Evolutionary conservation across 2,113 vertebrate species (phyloP).

Genomic region (Cacatua alba): DNA sequence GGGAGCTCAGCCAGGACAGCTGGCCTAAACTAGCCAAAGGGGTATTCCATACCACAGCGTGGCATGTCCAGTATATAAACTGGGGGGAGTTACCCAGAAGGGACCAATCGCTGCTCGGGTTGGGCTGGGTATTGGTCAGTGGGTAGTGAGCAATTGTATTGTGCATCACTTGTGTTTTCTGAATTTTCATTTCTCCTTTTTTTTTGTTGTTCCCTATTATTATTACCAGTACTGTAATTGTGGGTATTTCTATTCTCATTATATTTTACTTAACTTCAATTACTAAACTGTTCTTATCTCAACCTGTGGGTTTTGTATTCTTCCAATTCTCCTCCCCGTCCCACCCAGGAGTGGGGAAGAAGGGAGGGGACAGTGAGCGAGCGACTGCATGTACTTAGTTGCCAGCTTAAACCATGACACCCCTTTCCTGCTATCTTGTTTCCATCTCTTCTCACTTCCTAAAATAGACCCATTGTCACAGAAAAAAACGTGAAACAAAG

Average conservation of each 20-base stretch:
- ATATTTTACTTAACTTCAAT: neutral
- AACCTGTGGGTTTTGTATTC: neutral
- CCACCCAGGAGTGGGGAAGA: neutral
- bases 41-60: neutral
- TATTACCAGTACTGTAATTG: neutral
- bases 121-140: neutral
- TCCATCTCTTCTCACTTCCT: neutral
- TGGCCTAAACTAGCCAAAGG: neutral
- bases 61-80: neutral
- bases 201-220: neutral
- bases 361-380: neutral
- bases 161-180: neutral
- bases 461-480: neutral
- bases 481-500: neutral
- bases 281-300: neutral
- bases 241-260: neutral
- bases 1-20: neutral
- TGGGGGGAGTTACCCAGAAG: neutral
- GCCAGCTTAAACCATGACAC: neutral
- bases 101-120: neutral
- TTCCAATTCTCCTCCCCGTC: neutral
- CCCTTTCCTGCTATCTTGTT: neutral
- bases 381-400: neutral
- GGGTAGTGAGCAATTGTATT: neutral
- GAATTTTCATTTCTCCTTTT: neutral